A percentile compares a stretch with the other conserved stretches of the same genome.
phyloP scores from a whole-genome alignment of 1,140 invertebrate species.

The Bombyx mandarina region DNA sequence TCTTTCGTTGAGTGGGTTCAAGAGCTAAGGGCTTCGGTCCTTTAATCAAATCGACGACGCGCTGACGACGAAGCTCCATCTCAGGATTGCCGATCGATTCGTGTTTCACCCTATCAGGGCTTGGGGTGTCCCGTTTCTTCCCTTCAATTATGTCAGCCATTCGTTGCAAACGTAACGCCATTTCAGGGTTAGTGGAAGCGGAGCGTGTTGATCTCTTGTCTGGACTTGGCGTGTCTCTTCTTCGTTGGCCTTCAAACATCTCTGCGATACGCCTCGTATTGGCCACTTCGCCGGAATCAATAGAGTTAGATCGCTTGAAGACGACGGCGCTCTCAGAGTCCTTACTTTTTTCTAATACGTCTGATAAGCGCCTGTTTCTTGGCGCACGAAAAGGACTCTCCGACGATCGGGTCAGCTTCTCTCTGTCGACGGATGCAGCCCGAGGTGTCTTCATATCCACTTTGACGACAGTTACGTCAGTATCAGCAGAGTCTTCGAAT shows the following conservation, averaged over 20 bases:
- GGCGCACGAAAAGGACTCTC: conserved; percentile 12
- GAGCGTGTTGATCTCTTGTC: conserved; percentile 29
- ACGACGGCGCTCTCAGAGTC: conserved; percentile 31
- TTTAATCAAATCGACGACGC: conserved; percentile 42
- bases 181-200: conserved; percentile 36
- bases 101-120: conserved; percentile 32
- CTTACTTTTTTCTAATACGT: conserved; percentile 20
- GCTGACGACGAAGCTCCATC: conserved; percentile 38
- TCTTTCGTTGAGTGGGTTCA: conserved; percentile 22
- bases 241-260: conserved; percentile 40
- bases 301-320: conserved; percentile 35
- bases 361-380: conserved; percentile 2
- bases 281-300: conserved; percentile 31
- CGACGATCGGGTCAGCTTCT: conserved; percentile 10
- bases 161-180: conserved; percentile 37
- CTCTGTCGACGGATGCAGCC: conserved; percentile 14
- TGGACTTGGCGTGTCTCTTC: conserved; percentile 33
- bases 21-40: conserved; percentile 25
- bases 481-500: conserved; percentile 37
- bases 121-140: conserved; percentile 32
- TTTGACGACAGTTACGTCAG: conserved; percentile 32
- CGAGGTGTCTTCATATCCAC: conserved; percentile 18
- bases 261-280: conserved; percentile 44
- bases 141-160: conserved; percentile 56
- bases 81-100: conserved; percentile 46